These are phyloP conservation scores for Morpho helenor DNA, from an alignment of 2,888 invertebrate genomes.

Conservation along the genomic window DNA sequence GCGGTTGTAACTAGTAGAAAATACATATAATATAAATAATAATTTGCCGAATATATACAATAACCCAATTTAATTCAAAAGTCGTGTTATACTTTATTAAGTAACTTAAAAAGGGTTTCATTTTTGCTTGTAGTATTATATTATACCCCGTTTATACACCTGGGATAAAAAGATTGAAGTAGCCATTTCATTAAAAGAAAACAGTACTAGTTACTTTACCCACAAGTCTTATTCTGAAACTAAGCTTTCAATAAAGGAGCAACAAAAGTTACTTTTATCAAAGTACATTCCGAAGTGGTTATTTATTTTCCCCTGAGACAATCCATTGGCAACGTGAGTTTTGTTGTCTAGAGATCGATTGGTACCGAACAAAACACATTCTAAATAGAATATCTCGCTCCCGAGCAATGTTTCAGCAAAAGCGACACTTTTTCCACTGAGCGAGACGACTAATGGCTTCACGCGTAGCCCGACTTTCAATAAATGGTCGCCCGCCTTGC, in stretches of 20 bases:
- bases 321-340: constrained; percentile 67
- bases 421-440: constrained; percentile 71
- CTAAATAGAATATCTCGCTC: constrained; percentile 69
- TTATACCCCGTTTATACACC: too few relatives aligned
- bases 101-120: too few relatives aligned
- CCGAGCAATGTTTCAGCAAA: constrained; percentile 67
- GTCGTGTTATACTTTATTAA: too few relatives aligned
- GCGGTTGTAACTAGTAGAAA: too few relatives aligned
- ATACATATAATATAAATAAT: too few relatives aligned
- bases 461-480: constrained; percentile 69
- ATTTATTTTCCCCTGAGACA: constrained; percentile 73
- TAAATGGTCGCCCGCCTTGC: constrained; percentile 53
- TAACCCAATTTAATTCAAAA: too few relatives aligned
- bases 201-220: too few relatives aligned
- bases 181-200: too few relatives aligned
- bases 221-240: too few relatives aligned
- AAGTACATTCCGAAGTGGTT: constrained; percentile 65
- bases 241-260: background rate
- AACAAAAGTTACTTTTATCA: constrained; percentile 29
- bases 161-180: too few relatives aligned
- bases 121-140: too few relatives aligned
- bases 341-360: constrained; percentile 74
- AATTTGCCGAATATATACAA: too few relatives aligned
- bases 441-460: constrained; percentile 65
- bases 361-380: constrained; percentile 73